phyloP scores from a whole-genome alignment of 2,888 invertebrate genomes.

The Gerris lacustris region DNA sequence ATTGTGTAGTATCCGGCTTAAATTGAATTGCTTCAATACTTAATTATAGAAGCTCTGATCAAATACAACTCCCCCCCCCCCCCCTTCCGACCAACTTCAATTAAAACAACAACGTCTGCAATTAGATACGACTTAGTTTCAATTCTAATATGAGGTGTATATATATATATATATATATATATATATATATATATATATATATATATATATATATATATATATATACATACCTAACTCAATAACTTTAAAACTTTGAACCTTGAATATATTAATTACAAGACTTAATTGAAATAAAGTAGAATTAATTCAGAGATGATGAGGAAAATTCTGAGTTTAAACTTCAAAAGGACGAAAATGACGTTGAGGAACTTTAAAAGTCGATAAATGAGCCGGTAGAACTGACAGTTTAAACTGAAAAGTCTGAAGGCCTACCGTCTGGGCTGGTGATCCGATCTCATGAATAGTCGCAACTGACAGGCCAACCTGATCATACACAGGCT shows the following conservation, averaged over 20 bases:
- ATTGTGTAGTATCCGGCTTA: not conserved
- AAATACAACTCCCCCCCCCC: not conserved
- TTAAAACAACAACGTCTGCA: not conserved
- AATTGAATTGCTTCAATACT: not conserved
- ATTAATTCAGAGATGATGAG: too few species aligned
- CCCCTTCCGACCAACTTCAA: too few species aligned
- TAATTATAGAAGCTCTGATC: not conserved
- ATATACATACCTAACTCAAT: not conserved
- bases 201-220: slow-evolving; percentile 1
- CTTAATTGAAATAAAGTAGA: too few species aligned
- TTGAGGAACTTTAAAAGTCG: too few species aligned
- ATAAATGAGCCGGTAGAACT: too few species aligned
- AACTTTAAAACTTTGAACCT: not conserved
- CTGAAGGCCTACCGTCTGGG: too few species aligned
- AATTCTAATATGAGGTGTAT: not conserved
- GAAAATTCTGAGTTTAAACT: too few species aligned
- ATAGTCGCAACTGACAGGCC: too few species aligned
- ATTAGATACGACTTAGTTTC: not conserved
- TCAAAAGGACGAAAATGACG: too few species aligned
- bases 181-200: not conserved
- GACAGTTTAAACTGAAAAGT: too few species aligned
- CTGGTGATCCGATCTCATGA: too few species aligned
- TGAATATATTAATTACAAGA: not conserved
- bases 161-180: slow-evolving; percentile 5
- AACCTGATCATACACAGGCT: too few species aligned